Conservation (phyloP, 2,888 invertebrate species). For the Psylliodes chrysocephalus region DNA sequence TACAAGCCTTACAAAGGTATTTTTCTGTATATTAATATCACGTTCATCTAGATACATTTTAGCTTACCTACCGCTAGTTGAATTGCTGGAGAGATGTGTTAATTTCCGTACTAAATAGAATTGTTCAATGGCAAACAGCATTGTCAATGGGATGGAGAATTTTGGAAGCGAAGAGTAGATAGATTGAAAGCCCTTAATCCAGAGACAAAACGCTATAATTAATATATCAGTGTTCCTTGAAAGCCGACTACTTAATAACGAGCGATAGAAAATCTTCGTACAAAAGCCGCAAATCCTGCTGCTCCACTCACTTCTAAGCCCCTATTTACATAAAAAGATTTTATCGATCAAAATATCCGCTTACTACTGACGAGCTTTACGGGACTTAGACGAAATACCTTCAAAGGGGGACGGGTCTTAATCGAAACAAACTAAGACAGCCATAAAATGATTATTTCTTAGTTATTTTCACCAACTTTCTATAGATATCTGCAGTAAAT, state of each 20-base stretch:
- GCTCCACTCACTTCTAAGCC: constrained; percentile 40
- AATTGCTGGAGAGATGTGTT: too few species aligned
- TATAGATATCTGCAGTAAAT: too few species aligned
- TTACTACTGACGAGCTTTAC: constrained; percentile 27
- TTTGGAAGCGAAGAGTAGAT: constrained; percentile 6
- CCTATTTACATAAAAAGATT: constrained; percentile 46
- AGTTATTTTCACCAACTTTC: too few species aligned
- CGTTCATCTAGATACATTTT: too few species aligned
- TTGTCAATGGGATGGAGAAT: constrained; percentile 5
- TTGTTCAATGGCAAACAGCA: neutral
- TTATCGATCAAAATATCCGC: constrained; percentile 39
- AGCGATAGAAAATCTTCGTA: constrained; percentile 39
- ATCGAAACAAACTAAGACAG: neutral
- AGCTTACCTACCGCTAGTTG: too few species aligned
- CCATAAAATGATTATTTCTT: too few species aligned
- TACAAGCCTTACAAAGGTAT: too few species aligned
- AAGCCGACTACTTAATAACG: constrained; percentile 45
- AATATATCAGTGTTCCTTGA: constrained; percentile 41
- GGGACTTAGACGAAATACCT: constrained; percentile 18
- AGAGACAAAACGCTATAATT: constrained; percentile 44
- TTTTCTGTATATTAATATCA: too few species aligned
- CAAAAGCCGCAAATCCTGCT: constrained; percentile 47
- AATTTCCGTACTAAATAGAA: too few species aligned
- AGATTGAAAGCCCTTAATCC: constrained; percentile 33
- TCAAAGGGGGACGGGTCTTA: constrained; percentile 1